Base-by-base conservation (phyloP, 1,140 invertebrate species). In the Tyrophagus putrescentiae region DNA sequence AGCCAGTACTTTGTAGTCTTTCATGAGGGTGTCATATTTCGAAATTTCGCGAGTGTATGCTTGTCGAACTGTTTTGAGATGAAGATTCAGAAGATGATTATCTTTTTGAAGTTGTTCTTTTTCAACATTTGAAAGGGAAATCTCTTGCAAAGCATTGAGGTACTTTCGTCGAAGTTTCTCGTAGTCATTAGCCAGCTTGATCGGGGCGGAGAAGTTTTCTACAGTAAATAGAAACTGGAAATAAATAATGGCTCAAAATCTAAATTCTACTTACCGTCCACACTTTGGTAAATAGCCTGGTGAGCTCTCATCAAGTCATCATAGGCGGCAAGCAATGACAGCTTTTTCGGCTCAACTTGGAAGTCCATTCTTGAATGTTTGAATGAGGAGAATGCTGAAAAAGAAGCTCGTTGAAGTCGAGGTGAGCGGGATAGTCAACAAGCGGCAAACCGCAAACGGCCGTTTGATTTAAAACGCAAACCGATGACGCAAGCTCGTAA, bases 141-240 rank as follows among this genome's bases (percentile, higher is more conserved):
- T n/a, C 13, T 13, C 25, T 34, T 25, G 13, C 25, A 11, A 18
- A 9, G 28, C 1, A 2, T 32, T 11, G 13, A 27, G 21, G 28
- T 34, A 54, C 3, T 54, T 54, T 25, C 39, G 32, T 54, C 52
- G 52, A 31, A n/a, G n/a, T 11, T 54, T 13, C 5, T 54, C 52
- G 13, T 27, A 54, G 27, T 54, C 25, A 7, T 54, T 13, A 32
- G 39, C 3, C 25, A 54, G 27, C 7, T 48, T 48, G 31, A 7
- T 7, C 7, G 7, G 18, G 13, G 13, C 45, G 31, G 23, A 21
- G 18, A 48, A 48, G 21, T 48, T 48, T 9, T 48, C 45, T 48
- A 48, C 7, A 48, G 9, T 25, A 48, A 48, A 21, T 25, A 25
- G 31, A 48, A 48, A 48, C 7, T 9, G 31, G 31, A 6, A 48